These are phyloP conservation scores for Hexactinellida sp. DNA, from an alignment of 37 sponge, comb jelly and placozoan species.

Conservation along the genomic window DNA sequence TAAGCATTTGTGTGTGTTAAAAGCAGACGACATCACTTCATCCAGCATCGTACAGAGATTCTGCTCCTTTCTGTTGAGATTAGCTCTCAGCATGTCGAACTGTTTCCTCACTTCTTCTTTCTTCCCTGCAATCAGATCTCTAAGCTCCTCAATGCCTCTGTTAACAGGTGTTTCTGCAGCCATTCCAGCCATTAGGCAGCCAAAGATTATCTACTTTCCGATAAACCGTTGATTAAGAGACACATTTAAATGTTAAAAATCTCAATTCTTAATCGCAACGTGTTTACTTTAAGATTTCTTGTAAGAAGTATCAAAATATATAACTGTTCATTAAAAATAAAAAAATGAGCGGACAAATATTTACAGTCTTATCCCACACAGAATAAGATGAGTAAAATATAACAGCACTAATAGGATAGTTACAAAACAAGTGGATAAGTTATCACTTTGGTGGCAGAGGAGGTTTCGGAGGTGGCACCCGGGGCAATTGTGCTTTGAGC, in stretches of 20 bases:
- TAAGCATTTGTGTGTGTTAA: neutral
- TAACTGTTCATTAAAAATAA: no score
- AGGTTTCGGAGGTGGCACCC: neutral
- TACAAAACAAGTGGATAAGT: no score
- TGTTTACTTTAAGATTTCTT: neutral
- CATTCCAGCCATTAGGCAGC: neutral
- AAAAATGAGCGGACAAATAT: no score
- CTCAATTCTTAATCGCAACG: neutral
- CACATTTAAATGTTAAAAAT: no score
- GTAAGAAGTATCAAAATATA: neutral
- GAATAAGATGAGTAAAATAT: no score
- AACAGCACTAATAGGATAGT: no score
- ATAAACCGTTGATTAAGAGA: no score
- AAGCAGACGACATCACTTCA: neutral
- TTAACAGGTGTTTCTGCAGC: neutral
- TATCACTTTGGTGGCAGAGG: neutral
- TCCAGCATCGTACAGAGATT: neutral
- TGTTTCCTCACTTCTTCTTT: conserved; percentile 3
- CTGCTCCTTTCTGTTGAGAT: neutral
- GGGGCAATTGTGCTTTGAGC: neutral
- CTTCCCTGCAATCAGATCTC: neutral
- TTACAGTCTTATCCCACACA: no score
- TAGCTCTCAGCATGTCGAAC: neutral
- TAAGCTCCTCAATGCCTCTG: neutral
- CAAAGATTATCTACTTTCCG: no score